Base-by-base conservation (phyloP, 2,113 vertebrate genomes). In the Ascaphus truei region DNA sequence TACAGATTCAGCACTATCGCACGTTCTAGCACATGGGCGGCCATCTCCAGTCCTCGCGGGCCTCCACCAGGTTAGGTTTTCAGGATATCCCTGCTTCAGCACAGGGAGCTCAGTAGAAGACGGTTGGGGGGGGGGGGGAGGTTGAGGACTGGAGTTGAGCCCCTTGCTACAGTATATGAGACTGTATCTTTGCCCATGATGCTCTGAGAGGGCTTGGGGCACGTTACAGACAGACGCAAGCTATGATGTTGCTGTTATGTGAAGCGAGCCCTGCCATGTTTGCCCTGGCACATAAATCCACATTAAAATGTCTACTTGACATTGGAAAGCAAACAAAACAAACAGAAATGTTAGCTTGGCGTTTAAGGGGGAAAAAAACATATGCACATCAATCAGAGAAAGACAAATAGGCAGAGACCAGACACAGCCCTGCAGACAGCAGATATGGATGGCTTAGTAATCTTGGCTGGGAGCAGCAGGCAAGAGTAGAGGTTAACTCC, bases 301-400 rank as follows among this genome's bases (percentile, higher is more conserved):
- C 31, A 37, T 55, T 53, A 66, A 55, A 53, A 52, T 39, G 48
- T 29, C 27, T 53, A 30, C 41, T 55, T 66, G 62, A 66, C 62
- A 66, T 55, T 55, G 34, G 16, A 55, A 66, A 43, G 31, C 36
- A 66, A 55, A 66, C 55, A 66, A n/a, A 66, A 66, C n/a, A n/a
- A n/a, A n/a, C 50, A 66, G n/a, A 66, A 66, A 66, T 66, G 50
- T 12, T 65, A 55, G 62, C 62, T 66, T 30, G 34, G 50, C 53
- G 62, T 3, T 10, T 7, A 30, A 55, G n/a, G 27, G n/a, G 3
- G 58, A 60, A 29, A 65, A 53, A 41, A 55, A 41, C 62, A 53
- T 66, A 66, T 51, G 62, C 50, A 27, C 25, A 66, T 66, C 50
- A 55, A 66, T 66, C 62, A 66, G 10, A 8, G 25, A 13, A 16